Percentiles rank a stretch among this genome's conserved stretches.
Evolutionary conservation across 2,797 vertebrate genomes (phyloP).

Genomic region (Acipenser oxyrinchus): DNA sequence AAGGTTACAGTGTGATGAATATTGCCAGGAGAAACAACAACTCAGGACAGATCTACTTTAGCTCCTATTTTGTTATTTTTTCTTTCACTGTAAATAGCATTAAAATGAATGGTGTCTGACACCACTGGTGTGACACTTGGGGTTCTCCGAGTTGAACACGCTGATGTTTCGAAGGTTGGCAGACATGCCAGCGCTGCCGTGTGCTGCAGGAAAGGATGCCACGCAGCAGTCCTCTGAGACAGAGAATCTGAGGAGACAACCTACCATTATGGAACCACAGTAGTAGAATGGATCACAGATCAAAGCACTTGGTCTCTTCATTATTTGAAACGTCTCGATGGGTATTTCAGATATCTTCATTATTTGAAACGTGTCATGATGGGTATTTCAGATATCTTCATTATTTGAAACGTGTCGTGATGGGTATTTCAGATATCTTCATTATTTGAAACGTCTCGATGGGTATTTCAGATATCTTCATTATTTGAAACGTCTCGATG

Average conservation of each 20-base stretch:
- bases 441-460: too few relatives aligned
- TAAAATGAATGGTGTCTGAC: constrained; percentile 67
- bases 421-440: too few relatives aligned
- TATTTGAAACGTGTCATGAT: too few relatives aligned
- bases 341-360: too few relatives aligned
- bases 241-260: constrained; percentile 13
- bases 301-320: constrained; percentile 27
- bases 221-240: constrained; percentile 41
- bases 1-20: constrained; percentile 12
- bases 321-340: constrained; percentile 3
- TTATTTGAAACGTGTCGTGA: too few relatives aligned
- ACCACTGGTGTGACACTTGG: constrained; percentile 45
- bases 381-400: too few relatives aligned
- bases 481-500: too few relatives aligned
- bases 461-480: too few relatives aligned
- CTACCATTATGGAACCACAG: constrained; percentile 43
- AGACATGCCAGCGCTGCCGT: constrained; percentile 33
- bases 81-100: constrained; percentile 59
- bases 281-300: constrained; percentile 36
- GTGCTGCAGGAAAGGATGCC: constrained; percentile 46
- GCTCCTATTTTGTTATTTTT: constrained; percentile 52
- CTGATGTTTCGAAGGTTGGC: constrained; percentile 69
- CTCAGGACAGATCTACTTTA: constrained; percentile 45
- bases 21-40: constrained; percentile 28
- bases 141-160: constrained; percentile 51